Percentiles rank a stretch among this genome's conserved stretches.
Conservation (phyloP, 1,140 invertebrate genomes). For the Drusus annulatus region DNA sequence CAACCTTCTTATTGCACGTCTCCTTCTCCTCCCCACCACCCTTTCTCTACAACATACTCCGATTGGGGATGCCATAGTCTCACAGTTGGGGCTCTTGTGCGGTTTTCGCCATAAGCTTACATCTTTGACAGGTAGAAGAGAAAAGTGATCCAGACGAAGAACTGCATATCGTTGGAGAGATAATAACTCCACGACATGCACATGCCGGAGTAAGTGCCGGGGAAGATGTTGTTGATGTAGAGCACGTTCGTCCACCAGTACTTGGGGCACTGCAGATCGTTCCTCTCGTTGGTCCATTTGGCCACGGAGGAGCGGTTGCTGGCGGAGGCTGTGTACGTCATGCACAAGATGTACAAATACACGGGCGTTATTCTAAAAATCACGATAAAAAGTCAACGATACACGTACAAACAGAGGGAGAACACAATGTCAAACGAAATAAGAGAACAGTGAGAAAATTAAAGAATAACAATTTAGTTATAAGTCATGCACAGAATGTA, state of each 20-base stretch:
- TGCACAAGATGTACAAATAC: slow-evolving; percentile 71
- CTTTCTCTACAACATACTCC: too few species aligned
- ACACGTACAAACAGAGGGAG: too few species aligned
- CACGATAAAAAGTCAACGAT: too few species aligned
- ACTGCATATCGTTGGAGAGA: slow-evolving; percentile 86
- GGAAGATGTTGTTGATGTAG: slow-evolving; percentile 77
- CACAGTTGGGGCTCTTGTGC: too few species aligned
- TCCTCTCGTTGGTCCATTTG: slow-evolving; percentile 70
- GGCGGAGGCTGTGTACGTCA: slow-evolving; percentile 68
- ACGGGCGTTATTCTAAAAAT: slow-evolving; percentile 70
- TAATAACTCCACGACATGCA: slow-evolving; percentile 90
- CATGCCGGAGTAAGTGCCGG: slow-evolving; percentile 66
- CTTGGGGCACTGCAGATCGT: slow-evolving; percentile 70
- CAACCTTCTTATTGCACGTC: too few species aligned
- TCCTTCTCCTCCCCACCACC: too few species aligned
- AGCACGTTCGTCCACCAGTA: slow-evolving; percentile 79
- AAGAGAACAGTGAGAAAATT: too few species aligned
- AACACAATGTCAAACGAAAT: too few species aligned
- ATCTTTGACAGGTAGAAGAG: slow-evolving; percentile 58
- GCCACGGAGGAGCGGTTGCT: slow-evolving; percentile 69
- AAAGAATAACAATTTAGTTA: too few species aligned
- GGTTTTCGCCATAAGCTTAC: too few species aligned
- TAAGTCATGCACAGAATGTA: too few species aligned
- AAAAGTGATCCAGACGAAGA: slow-evolving; percentile 74
- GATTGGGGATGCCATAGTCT: too few species aligned